These are phyloP conservation scores for Plotosus lineatus DNA, from an alignment of 2,113 vertebrate genomes.

Conservation along the genomic window DNA sequence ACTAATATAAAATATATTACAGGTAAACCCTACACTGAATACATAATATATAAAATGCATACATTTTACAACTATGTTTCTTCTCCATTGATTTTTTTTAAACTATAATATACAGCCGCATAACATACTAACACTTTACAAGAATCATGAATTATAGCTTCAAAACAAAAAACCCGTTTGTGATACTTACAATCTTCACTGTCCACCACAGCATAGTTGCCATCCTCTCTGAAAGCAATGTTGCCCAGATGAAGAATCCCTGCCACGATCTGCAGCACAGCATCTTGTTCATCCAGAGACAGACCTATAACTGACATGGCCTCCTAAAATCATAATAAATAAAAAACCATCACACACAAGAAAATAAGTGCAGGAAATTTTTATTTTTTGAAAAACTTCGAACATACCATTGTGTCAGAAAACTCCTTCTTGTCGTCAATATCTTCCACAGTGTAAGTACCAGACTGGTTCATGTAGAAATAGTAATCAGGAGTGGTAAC, in stretches of 20 bases:
- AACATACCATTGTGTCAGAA: conserved; percentile 73
- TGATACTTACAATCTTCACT: conserved; percentile 77
- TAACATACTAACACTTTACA: neutral
- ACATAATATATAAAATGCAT: neutral
- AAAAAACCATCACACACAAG: conserved; percentile 4
- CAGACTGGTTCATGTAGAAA: conserved; percentile 80
- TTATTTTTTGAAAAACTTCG: neutral
- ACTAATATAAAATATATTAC: too few species aligned
- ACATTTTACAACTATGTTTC: too few species aligned
- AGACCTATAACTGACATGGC: conserved; percentile 80
- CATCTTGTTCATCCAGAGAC: conserved; percentile 69
- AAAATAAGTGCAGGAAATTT: too few species aligned
- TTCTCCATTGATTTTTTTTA: too few species aligned
- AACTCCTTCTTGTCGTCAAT: conserved; percentile 78
- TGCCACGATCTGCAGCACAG: conserved; percentile 78
- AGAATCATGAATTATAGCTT: neutral
- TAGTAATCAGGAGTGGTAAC: conserved; percentile 80
- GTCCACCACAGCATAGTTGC: conserved; percentile 80
- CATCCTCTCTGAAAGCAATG: conserved; percentile 77
- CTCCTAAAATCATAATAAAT: conserved; percentile 56
- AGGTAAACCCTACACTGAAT: too few species aligned
- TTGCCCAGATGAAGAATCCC: conserved; percentile 82
- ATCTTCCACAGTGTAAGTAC: conserved; percentile 78
- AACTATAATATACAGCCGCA: neutral
- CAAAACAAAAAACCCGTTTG: too few species aligned